Evolutionary conservation across 2,888 invertebrate genomes (phyloP), one percentile per base, ranked within the genome.

Genomic region (Pterostichus niger): DNA sequence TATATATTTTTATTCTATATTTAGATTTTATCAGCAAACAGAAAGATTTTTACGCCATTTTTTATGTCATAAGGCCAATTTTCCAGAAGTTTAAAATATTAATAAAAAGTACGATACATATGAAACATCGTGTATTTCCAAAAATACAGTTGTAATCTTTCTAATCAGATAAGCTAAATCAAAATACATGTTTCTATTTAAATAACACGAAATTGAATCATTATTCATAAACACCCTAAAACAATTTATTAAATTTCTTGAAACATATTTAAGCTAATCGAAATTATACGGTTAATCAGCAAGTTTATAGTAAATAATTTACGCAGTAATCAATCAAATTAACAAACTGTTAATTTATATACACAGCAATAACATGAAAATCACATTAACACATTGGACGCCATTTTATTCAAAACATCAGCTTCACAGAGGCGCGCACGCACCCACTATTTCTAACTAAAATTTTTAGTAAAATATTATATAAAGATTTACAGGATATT

Each of bases 1-100:
- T 71, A 71, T 71, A 61, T 61, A 35, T 64, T 64, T 64, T 64
- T 64, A 64, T 64, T 64, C 64, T 64, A 64, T 64, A 64, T 64
- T 64, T 64, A 64, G 64, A 33, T 13, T 10, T 59, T 59, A 31
- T 59, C 24, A 31, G 11, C 31, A 54, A 54, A 15, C 49, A 59
- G 59, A 59, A 59, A 59, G 59, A 15, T 9, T 59, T 54, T 59
- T 31, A 15, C 59, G 31, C 9, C 31, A 31, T 10, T 59, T 59
- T 24, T 59, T 54, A 54, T 54, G 17, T 17, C 15, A 13, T 59
- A 31, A 31, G 13, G 59, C 33, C 59, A 64, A 64, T 35, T 64
- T 31, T 64, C 4, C 24, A 17, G 24, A 59, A 35, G 33, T 64
- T 64, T 33, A 64, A 35, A 64, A 35, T n/a, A 64, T 31, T 13